Percentiles rank a stretch among this genome's conserved stretches.
Conservation (phyloP, 2,888 invertebrate species). For the Autographa gamma region DNA sequence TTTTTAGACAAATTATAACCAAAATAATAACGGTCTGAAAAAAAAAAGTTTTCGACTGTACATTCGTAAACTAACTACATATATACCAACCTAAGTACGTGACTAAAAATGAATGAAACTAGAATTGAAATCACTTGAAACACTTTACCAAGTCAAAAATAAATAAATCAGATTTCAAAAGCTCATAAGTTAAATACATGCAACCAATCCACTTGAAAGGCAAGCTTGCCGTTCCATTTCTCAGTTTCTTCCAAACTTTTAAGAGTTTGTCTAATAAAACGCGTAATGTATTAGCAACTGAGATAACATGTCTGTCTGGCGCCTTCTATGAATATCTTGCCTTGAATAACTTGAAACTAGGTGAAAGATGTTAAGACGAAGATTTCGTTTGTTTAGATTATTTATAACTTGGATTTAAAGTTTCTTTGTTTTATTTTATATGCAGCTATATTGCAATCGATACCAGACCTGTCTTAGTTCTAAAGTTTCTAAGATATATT, state of each 20-base stretch:
- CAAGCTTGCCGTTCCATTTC: constrained; percentile 15
- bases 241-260: constrained; percentile 34
- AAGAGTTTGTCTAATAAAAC: constrained; percentile 30
- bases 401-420: not conserved
- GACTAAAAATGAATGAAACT: too few species aligned
- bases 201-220: not conserved
- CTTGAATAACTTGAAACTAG: constrained; percentile 12
- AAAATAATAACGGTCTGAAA: too few species aligned
- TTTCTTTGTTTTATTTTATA: not conserved
- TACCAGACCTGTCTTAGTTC: too few species aligned
- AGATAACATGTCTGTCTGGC: constrained; percentile 24
- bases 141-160: too few species aligned
- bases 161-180: too few species aligned
- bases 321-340: constrained; percentile 29
- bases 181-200: not conserved
- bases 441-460: not conserved
- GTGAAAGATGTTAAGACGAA: constrained; percentile 20
- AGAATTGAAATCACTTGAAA: too few species aligned
- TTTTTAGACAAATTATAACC: too few species aligned
- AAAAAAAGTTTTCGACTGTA: too few species aligned
- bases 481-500: too few species aligned
- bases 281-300: constrained; percentile 30
- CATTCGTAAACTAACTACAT: too few species aligned
- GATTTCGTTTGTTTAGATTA: not conserved
- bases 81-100: too few species aligned